phyloP scores from a whole-genome alignment of 2,888 invertebrate genomes.

The Caenorhabditis sp. region DNA sequence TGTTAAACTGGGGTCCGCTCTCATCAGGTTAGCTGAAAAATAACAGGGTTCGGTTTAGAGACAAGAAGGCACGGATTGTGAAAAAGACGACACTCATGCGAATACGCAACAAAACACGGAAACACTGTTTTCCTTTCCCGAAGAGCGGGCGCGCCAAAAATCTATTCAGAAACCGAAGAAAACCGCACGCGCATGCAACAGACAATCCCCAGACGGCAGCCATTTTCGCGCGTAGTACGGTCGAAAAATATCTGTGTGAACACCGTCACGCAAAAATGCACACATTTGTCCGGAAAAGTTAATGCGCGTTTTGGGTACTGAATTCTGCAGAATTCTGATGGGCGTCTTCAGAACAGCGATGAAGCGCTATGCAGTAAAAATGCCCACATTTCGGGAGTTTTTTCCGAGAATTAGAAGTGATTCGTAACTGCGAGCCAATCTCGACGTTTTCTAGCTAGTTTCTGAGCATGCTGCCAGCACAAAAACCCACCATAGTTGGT shows the following conservation, averaged over 20 bases:
- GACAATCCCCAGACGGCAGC: neutral
- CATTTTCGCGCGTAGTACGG: conserved; percentile 22
- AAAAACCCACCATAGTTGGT: conserved; percentile 65
- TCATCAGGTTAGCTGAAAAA: conserved; percentile 75
- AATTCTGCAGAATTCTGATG: neutral
- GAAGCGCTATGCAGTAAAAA: neutral
- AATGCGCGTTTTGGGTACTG: neutral
- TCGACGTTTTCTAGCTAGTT: no score
- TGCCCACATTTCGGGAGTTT: no score
- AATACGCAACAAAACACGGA: neutral
- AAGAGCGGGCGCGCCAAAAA: conserved; percentile 1
- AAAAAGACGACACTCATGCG: neutral
- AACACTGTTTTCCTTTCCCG: neutral
- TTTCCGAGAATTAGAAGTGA: no score
- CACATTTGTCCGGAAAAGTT: neutral
- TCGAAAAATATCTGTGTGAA: conserved; percentile 16
- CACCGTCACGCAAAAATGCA: conserved; percentile 16
- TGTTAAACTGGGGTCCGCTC: conserved; percentile 63
- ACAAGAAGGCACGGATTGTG: neutral
- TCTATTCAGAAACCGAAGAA: no score
- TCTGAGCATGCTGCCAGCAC: neutral
- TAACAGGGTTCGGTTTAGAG: neutral
- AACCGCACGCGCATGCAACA: no score
- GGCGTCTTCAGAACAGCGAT: no score
- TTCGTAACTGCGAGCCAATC: no score